A percentile compares a stretch with the other conserved stretches of the same genome.
These are phyloP conservation scores for Acrocephalus scirpaceus DNA, from an alignment of 2,797 vertebrate genomes.

Conservation along the genomic window DNA sequence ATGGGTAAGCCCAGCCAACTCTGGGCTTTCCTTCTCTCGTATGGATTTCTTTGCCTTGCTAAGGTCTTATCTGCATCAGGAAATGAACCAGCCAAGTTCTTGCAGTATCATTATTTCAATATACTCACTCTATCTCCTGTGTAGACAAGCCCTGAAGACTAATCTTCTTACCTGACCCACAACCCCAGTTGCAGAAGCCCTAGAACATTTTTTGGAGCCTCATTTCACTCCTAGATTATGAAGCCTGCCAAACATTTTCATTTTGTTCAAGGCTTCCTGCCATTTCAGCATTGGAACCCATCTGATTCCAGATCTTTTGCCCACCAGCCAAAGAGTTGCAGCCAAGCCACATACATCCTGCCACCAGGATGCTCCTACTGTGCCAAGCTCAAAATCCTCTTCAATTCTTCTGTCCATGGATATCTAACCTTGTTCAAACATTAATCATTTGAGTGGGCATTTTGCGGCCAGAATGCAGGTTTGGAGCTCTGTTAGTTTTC, in stretches of 20 bases:
- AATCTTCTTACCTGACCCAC: neutral
- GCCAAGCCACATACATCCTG: constrained; percentile 9
- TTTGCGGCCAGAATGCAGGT: neutral
- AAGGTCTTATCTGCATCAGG: neutral
- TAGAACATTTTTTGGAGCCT: neutral
- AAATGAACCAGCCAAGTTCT: neutral
- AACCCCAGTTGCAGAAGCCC: neutral
- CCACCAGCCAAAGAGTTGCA: neutral
- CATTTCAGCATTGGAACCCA: neutral
- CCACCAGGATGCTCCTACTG: neutral
- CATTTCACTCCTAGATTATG: neutral
- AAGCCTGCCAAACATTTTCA: neutral
- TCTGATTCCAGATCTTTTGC: constrained; percentile 8
- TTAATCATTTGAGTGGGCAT: neutral
- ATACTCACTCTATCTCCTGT: neutral
- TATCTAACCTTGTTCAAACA: neutral
- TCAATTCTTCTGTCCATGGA: neutral
- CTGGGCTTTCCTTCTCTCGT: neutral
- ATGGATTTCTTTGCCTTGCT: neutral
- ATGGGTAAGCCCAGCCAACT: neutral
- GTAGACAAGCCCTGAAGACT: neutral
- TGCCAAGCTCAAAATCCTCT: neutral
- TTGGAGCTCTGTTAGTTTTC: neutral
- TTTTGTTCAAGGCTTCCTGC: neutral
- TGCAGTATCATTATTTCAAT: neutral